These are phyloP conservation scores for Exocentrus adspersus DNA, from an alignment of 2,888 invertebrate genomes.

Conservation along the genomic window DNA sequence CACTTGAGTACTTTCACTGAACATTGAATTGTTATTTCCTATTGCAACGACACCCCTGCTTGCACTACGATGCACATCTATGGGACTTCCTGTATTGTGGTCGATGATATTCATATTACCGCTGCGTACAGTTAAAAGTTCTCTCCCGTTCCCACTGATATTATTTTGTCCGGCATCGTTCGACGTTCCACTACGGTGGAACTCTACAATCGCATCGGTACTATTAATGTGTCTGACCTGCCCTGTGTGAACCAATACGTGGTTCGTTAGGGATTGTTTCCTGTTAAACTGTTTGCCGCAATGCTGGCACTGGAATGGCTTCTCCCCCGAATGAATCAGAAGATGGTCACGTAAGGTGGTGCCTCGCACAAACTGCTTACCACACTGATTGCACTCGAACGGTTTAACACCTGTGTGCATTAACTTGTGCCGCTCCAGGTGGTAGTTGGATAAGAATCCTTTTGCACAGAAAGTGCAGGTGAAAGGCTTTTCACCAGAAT, in stretches of 20 bases:
- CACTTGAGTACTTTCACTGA: neutral
- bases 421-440: slow-evolving; percentile 41
- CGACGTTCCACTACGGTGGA: neutral
- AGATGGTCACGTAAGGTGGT: slow-evolving; percentile 52
- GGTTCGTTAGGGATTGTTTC: slow-evolving; percentile 42
- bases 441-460: slow-evolving; percentile 41
- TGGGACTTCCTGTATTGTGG: neutral
- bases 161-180: neutral
- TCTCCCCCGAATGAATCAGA: slow-evolving; percentile 50
- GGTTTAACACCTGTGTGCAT: slow-evolving; percentile 45
- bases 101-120: neutral
- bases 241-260: slow-evolving; percentile 38
- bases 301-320: slow-evolving; percentile 51
- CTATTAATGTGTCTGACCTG: slow-evolving; percentile 16
- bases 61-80: slow-evolving; percentile 7
- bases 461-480: slow-evolving; percentile 39
- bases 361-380: slow-evolving; percentile 51
- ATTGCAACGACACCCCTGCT: neutral
- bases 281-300: slow-evolving; percentile 49
- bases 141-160: neutral
- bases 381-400: slow-evolving; percentile 49
- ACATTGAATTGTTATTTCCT: slow-evolving; percentile 5
- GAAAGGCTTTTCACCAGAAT: slow-evolving; percentile 40
- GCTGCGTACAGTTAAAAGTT: neutral
- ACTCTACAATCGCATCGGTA: neutral